Base-by-base conservation (phyloP, 2,888 invertebrate species). In the Phyto melanocephala region DNA sequence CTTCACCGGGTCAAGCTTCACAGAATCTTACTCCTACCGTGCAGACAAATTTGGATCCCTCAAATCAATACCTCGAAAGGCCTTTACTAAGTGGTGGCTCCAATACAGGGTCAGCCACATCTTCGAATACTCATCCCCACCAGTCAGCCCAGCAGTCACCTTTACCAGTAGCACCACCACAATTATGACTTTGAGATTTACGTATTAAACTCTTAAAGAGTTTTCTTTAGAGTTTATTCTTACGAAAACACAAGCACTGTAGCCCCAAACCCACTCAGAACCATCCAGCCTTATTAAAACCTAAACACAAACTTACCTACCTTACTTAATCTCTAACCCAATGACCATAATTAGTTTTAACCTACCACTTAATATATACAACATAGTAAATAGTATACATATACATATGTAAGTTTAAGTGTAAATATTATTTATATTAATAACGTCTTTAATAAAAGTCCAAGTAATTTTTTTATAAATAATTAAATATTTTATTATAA, bases 111-210 rank as follows among this genome's bases (percentile, higher is more conserved):
- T 58, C 84, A 13, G 63, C 79, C 28, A 52, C 83, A 60, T 81
- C 83, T 7, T 47, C 85, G 58, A 52, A 80, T 62, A 58, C 83
- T 10, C 83, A 84, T n/a, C 79, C 84, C 35, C 74, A 84, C 35
- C 80, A 84, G 52, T 65, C 84, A 37, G 60, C 81, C 28, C 81
- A 80, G 50, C 85, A 85, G 40, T 37, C 84, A 60, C 84, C 87
- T 80, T 86, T 86, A 17, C 83, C 88, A 37, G 86, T 85, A 15
- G 86, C 85, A 15, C 89, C 90, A 84, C 90, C 90, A 15, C 91
- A 91, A 84, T 91, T 91, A 91, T 91, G 91, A 91, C 91, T 91
- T 85, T 91, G 91, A 91, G 90, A 91, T 86, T 87, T 91, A 80
- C 89, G 90, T 42, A 89, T 89, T 71, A 87, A 91, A 84, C 87